Conservation (phyloP, 2,113 vertebrate species). For the Saguinus imperator region DNA sequence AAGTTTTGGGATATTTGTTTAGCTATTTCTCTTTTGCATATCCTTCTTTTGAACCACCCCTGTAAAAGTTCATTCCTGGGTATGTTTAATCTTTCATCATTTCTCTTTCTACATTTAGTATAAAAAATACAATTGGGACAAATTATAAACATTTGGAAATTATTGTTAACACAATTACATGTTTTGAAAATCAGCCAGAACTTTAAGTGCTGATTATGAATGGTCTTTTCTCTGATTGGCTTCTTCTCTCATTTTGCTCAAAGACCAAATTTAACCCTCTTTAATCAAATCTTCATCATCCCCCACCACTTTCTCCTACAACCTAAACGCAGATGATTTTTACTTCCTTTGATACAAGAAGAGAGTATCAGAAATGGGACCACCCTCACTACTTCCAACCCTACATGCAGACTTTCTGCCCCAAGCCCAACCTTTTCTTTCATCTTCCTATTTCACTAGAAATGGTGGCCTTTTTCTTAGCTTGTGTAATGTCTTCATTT, state of each 20-base stretch:
- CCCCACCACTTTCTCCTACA: not conserved
- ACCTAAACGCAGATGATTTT: not conserved
- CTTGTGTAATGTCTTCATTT: conserved; percentile 15
- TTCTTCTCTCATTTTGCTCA: not conserved
- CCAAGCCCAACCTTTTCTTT: not conserved
- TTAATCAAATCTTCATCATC: not conserved
- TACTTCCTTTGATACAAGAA: not conserved
- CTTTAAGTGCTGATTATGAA: conserved; percentile 6
- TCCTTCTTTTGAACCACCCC: not conserved
- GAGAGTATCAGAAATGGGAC: not conserved
- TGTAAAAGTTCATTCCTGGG: not conserved
- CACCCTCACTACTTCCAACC: not conserved
- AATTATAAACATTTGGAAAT: not conserved
- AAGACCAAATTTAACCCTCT: not conserved
- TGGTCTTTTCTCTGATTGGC: conserved; percentile 10
- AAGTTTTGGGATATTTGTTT: not conserved
- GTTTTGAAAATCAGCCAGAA: not conserved
- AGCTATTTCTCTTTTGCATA: not conserved
- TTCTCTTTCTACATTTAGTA: not conserved
- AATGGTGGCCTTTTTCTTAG: not conserved
- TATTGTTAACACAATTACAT: not conserved
- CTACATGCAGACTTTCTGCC: not conserved
- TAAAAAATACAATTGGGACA: not conserved
- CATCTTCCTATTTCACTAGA: not conserved
- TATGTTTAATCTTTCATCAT: not conserved